Conservation (phyloP, 2,888 invertebrate genomes). For the Athalia circularis region DNA sequence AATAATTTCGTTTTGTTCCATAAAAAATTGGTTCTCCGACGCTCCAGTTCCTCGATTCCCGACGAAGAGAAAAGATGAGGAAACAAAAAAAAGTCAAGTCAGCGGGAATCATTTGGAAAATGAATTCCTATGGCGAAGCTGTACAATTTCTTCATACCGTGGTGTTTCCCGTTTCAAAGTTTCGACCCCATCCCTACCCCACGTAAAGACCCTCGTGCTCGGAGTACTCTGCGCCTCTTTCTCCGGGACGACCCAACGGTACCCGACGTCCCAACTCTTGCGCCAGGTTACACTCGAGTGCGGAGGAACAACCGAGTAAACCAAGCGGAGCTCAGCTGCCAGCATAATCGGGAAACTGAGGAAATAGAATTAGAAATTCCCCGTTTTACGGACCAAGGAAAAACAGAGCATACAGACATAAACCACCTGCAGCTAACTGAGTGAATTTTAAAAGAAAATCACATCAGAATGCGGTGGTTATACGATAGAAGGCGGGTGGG, state of each 20-base stretch:
- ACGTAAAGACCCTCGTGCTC: not conserved
- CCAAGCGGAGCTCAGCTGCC: not conserved
- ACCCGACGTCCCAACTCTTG: slow-evolving; percentile 27
- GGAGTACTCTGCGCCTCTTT: slow-evolving; percentile 25
- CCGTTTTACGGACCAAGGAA: not conserved
- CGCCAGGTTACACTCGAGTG: slow-evolving; percentile 44
- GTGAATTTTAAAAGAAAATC: not conserved
- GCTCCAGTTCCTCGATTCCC: not conserved
- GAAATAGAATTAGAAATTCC: slow-evolving; percentile 18
- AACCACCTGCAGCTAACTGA: not conserved
- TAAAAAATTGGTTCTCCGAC: not conserved
- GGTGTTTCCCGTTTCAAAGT: too few species aligned
- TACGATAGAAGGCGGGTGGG: slow-evolving; percentile 23
- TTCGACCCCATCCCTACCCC: too few species aligned
- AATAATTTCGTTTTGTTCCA: not conserved
- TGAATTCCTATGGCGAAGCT: too few species aligned
- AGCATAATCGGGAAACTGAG: not conserved
- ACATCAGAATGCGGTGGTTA: slow-evolving; percentile 19
- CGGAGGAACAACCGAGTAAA: slow-evolving; percentile 30
- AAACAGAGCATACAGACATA: too few species aligned
- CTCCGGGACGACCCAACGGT: slow-evolving; percentile 28
- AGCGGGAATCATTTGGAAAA: too few species aligned
- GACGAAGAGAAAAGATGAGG: not conserved
- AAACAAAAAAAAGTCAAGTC: too few species aligned
- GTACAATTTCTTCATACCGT: too few species aligned